phyloP scores from a whole-genome alignment of 2,888 invertebrate genomes.

The Amphipyra tragopoginis region DNA sequence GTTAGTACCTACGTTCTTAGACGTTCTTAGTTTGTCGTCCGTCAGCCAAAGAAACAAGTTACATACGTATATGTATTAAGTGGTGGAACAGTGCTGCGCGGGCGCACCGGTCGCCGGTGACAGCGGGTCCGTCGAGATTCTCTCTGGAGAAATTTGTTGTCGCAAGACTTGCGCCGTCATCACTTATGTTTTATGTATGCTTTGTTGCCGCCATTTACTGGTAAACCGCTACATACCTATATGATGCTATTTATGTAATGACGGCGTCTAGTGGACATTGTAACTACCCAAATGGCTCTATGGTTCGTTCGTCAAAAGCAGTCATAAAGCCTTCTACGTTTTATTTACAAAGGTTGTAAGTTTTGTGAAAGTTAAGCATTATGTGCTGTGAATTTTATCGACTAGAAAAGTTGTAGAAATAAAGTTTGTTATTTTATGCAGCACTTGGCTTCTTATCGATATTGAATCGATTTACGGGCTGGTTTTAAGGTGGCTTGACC shows the following conservation, averaged over 20 bases:
- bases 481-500: constrained; percentile 71
- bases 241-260: constrained; percentile 59
- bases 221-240: constrained; percentile 53
- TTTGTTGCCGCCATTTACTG: constrained; percentile 63
- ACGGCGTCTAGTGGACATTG: constrained; percentile 17
- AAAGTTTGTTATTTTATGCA: constrained; percentile 6
- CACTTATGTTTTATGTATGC: constrained; percentile 82
- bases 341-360: not conserved
- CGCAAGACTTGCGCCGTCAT: constrained; percentile 65
- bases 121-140: constrained; percentile 75
- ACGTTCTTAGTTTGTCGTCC: too few relatives aligned
- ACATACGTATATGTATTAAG: constrained; percentile 47
- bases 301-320: constrained; percentile 4
- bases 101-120: constrained; percentile 66
- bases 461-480: constrained; percentile 35
- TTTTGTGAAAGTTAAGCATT: constrained; percentile 24
- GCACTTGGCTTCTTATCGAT: constrained; percentile 8
- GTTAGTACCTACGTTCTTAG: too few relatives aligned
- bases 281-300: constrained; percentile 1
- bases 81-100: constrained; percentile 37
- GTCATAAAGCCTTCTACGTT: not conserved
- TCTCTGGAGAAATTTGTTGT: constrained; percentile 82
- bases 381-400: not conserved
- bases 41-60: constrained; percentile 36
- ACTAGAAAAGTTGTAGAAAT: not conserved